Evolutionary conservation across 2,888 invertebrate species (phyloP).

Genomic region (Apoda limacodes): DNA sequence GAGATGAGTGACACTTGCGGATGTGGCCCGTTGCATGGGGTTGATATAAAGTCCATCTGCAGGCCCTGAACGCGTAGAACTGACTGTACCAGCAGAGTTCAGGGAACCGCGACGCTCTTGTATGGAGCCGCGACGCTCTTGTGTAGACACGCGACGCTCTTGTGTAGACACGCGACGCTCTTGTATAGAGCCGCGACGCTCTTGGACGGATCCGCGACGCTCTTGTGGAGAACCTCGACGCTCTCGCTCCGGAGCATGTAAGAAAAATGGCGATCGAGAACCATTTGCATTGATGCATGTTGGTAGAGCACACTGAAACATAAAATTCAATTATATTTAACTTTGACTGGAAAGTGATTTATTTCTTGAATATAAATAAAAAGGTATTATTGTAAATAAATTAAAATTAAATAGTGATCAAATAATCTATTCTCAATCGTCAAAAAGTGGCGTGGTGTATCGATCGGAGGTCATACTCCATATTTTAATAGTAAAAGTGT

Average conservation of each 20-base stretch:
- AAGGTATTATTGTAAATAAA: not conserved
- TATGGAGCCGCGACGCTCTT: constrained; percentile 37
- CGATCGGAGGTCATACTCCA: too few relatives aligned
- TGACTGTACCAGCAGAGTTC: constrained; percentile 65
- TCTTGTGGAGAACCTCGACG: constrained; percentile 38
- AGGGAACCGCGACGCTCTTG: constrained; percentile 49
- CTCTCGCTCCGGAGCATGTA: constrained; percentile 75
- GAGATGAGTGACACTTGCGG: constrained; percentile 39
- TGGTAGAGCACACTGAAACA: constrained; percentile 67
- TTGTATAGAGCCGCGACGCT: constrained; percentile 40
- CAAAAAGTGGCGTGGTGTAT: too few relatives aligned
- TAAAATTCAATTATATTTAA: constrained; percentile 3
- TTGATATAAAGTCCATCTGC: constrained; percentile 88
- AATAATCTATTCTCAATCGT: too few relatives aligned
- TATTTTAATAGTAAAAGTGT: too few relatives aligned
- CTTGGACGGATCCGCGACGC: constrained; percentile 48
- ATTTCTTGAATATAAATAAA: not conserved
- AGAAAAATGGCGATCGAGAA: constrained; percentile 75
- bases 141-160: constrained; percentile 74
- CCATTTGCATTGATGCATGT: constrained; percentile 63
- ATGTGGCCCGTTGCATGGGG: constrained; percentile 74
- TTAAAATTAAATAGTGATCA: too few relatives aligned
- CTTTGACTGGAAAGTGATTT: not conserved
- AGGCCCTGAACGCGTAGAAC: constrained; percentile 59
- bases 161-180: constrained; percentile 51